Evolutionary conservation across 2,888 invertebrate genomes (phyloP).

Genomic region (Epiblema foenella): DNA sequence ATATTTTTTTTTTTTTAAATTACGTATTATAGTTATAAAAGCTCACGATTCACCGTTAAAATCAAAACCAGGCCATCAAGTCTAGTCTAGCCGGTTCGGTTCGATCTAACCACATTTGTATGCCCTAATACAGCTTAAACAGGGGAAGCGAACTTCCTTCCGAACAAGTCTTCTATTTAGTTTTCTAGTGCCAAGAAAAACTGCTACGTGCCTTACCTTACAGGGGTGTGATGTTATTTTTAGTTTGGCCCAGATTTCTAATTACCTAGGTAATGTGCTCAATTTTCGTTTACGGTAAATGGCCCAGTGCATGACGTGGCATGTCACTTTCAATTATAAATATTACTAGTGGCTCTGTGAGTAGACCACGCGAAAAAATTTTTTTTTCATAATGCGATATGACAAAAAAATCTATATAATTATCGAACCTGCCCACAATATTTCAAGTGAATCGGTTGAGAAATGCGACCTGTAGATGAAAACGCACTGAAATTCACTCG

Average conservation of each 20-base stretch:
- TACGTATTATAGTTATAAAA: background rate
- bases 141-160: constrained; percentile 53
- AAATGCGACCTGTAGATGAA: no score
- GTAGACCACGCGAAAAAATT: no score
- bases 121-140: constrained; percentile 49
- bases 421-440: no score
- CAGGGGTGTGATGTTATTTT: constrained; percentile 4
- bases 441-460: no score
- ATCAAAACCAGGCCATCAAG: constrained; percentile 47
- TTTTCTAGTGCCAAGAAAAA: constrained; percentile 26
- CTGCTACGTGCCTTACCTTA: background rate
- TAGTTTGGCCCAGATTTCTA: constrained; percentile 2
- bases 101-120: constrained; percentile 26
- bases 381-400: no score
- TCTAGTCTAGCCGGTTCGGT: constrained; percentile 46
- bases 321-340: no score
- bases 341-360: no score
- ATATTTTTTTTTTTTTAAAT: no score
- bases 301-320: no score
- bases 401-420: no score
- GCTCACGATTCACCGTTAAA: constrained; percentile 5
- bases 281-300: no score
- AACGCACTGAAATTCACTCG: no score
- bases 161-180: constrained; percentile 45
- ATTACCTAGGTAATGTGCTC: background rate